Conservation (phyloP, 2,888 invertebrate genomes). For the Holacanthella duospinosa region DNA sequence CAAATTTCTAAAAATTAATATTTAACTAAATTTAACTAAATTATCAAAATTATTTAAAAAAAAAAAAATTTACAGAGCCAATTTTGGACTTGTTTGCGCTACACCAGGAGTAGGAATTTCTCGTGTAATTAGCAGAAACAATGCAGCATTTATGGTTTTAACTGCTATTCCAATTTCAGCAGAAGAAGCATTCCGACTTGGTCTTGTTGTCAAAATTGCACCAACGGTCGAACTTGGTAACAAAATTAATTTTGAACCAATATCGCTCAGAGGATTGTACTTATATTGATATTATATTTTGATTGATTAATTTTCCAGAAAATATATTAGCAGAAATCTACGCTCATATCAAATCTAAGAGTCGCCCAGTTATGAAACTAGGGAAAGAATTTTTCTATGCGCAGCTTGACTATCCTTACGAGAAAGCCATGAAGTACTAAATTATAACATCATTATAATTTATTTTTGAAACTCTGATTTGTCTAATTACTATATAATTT, state of each 20-base stretch:
- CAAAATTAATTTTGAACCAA: background rate
- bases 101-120: conserved; percentile 86
- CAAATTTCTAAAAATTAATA: too few relatives aligned
- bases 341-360: conserved; percentile 63
- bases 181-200: conserved; percentile 65
- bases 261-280: too few relatives aligned
- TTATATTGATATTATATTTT: background rate
- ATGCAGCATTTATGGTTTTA: conserved; percentile 80
- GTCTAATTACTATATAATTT: too few relatives aligned
- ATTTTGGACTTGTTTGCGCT: conserved; percentile 89
- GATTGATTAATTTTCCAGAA: conserved; percentile 9
- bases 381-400: conserved; percentile 85
- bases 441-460: too few relatives aligned
- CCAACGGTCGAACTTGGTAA: background rate
- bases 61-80: conserved; percentile 53
- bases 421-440: conserved; percentile 68
- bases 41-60: background rate
- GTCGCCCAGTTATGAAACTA: conserved; percentile 65
- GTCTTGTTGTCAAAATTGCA: conserved; percentile 62
- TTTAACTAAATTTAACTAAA: too few relatives aligned
- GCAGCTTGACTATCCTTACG: conserved; percentile 61
- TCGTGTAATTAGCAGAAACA: conserved; percentile 65
- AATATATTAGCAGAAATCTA: conserved; percentile 52
- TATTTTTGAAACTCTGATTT: too few relatives aligned
- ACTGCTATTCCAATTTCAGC: conserved; percentile 77